Evolutionary conservation across 2,797 vertebrate genomes (phyloP), one percentile per base, ranked within the genome.

Genomic region (Tangara arthus): DNA sequence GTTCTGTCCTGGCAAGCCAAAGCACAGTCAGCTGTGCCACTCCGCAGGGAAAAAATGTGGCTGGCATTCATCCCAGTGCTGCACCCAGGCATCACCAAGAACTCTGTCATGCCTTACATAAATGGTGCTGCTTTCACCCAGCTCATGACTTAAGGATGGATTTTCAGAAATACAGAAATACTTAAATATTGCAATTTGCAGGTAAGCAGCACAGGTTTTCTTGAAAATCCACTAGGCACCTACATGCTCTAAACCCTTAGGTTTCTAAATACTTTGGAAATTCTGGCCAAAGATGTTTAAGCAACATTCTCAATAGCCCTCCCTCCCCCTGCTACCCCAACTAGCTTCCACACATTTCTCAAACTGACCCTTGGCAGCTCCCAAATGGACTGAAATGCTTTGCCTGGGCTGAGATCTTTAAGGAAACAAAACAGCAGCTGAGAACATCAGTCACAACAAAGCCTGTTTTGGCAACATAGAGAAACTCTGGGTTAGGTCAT

Each of bases 401-500:
- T 80, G 53, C 53, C 34, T 0, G 0, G 61, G 55, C 56, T 93
- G 42, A 85, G 84, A 89, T 78, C 85, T 90, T 94, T 89, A 80
- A 80, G 87, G 86, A 73, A 95, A 95, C 71, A 92, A 93, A 96
- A 82, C 42, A 93, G 65, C 95, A 95, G 94, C 92, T 95, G 92
- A 94, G 82, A 94, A 94, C 84, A 95, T 94, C 87, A 82, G 93
- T 93, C 80, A 92, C 50, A 75, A 68, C 46, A 85, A 88, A 57
- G 87, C 30, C 72, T 91, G 84, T 87, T 95, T 93, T 95, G 87
- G 82, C 65, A 97, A 86, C 83, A 64, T 1, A 41, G 64, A 77
- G 28, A 71, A 82, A 64, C 55, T 73, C 68, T 27, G 41, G 27
- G 15, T 82, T 89, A 92, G 79, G 89, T 91, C 87, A 93, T 83